Evolutionary conservation across 2,113 vertebrate species (phyloP).

Genomic region (Cercocebus atys): DNA sequence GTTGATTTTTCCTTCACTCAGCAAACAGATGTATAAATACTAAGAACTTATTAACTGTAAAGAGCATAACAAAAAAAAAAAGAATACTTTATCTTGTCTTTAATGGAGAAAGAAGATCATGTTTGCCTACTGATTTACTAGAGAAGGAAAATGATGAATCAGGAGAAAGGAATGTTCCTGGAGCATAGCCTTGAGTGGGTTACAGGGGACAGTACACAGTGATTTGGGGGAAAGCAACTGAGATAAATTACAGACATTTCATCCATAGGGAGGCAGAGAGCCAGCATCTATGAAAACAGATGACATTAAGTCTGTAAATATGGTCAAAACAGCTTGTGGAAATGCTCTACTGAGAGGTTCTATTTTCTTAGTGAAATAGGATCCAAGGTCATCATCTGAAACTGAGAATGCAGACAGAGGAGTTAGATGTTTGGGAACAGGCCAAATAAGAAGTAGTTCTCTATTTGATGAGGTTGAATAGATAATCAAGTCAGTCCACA

Average conservation of each 20-base stretch:
- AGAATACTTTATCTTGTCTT: not conserved
- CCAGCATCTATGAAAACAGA: not conserved
- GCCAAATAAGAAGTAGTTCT: not conserved
- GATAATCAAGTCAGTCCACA: not conserved
- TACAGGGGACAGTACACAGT: not conserved
- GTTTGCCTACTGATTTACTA: not conserved
- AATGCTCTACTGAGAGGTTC: not conserved
- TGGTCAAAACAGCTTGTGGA: not conserved
- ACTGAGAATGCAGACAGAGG: not conserved
- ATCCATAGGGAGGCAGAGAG: not conserved
- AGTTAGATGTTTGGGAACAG: not conserved
- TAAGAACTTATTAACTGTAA: too few relatives aligned
- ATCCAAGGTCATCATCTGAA: not conserved
- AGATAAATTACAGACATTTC: not conserved
- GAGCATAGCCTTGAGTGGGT: too few relatives aligned
- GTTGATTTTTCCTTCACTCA: too few relatives aligned
- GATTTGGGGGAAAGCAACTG: rapidly evolving
- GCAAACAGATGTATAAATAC: too few relatives aligned
- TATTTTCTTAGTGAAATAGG: not conserved
- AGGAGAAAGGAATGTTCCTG: not conserved
- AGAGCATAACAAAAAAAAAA: too few relatives aligned
- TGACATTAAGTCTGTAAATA: not conserved
- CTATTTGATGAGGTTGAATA: not conserved
- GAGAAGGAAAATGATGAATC: not conserved
- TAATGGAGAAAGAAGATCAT: not conserved